Conservation (phyloP, 2,113 vertebrate genomes). For the Pygoscelis adeliae region DNA sequence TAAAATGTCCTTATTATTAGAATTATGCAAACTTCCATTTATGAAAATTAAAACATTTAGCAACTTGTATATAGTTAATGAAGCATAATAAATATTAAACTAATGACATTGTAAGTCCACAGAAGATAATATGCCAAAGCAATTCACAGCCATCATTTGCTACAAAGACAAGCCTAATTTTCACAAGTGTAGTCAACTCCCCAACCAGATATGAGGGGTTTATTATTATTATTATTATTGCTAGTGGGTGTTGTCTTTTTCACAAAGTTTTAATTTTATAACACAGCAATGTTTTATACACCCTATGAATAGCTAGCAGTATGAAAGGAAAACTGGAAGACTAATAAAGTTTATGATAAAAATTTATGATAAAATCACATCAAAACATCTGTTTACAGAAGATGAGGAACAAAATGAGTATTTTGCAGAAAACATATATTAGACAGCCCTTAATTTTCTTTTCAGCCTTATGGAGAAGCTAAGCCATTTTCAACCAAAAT, state of each 20-base stretch:
- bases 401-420: background rate
- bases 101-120: conserved; percentile 34
- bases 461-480: background rate
- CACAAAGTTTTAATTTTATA: background rate
- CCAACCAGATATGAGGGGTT: background rate
- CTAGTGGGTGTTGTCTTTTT: background rate
- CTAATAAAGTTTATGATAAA: background rate
- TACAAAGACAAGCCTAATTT: background rate
- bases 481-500: conserved; percentile 19
- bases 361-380: background rate
- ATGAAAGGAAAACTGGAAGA: background rate
- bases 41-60: conserved; percentile 54
- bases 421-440: background rate
- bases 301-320: background rate
- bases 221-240: background rate
- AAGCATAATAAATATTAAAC: conserved; percentile 46
- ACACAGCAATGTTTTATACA: background rate
- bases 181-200: background rate
- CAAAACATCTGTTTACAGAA: background rate
- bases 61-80: conserved; percentile 43
- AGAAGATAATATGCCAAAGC: conserved; percentile 14
- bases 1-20: conserved; percentile 26
- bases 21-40: conserved; percentile 25
- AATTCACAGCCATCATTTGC: conserved; percentile 7
- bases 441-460: background rate